Conservation (phyloP, 2,113 vertebrate species). For the Tupaia chinensis region DNA sequence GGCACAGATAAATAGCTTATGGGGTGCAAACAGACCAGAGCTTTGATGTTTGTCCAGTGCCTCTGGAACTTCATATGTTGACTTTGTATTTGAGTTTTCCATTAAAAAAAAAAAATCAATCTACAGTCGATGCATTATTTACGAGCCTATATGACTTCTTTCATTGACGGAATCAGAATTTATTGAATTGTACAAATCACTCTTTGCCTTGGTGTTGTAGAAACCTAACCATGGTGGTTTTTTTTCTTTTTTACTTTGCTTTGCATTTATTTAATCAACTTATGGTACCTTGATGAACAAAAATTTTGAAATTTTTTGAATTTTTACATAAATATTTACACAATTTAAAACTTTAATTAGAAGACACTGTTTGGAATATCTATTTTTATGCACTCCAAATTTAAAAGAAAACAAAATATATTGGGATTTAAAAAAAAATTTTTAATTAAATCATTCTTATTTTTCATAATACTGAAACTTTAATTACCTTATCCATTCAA, state of each 20-base stretch:
- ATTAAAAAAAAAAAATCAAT: background rate
- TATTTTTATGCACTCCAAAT: background rate
- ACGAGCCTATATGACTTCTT: conserved; percentile 11
- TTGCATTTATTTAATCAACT: background rate
- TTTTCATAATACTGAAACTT: background rate
- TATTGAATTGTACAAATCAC: background rate
- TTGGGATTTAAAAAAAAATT: background rate
- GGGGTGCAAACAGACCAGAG: rapidly evolving
- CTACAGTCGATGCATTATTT: background rate
- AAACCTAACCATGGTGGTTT: background rate
- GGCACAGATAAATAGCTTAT: background rate
- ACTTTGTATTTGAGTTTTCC: background rate
- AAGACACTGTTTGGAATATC: background rate
- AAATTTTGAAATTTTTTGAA: background rate
- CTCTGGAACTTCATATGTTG: background rate
- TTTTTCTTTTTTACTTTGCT: background rate
- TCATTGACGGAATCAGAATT: background rate
- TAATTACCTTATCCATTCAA: background rate
- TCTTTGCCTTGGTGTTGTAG: background rate
- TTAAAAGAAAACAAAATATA: background rate
- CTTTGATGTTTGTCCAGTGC: background rate
- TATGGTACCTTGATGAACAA: background rate
- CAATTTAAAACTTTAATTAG: background rate
- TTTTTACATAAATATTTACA: background rate
- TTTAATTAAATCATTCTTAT: background rate